A percentile compares a stretch with the other conserved stretches of the same genome.
Evolutionary conservation across 2,888 invertebrate species (phyloP).

Genomic region (Drosophila maculinotata): DNA sequence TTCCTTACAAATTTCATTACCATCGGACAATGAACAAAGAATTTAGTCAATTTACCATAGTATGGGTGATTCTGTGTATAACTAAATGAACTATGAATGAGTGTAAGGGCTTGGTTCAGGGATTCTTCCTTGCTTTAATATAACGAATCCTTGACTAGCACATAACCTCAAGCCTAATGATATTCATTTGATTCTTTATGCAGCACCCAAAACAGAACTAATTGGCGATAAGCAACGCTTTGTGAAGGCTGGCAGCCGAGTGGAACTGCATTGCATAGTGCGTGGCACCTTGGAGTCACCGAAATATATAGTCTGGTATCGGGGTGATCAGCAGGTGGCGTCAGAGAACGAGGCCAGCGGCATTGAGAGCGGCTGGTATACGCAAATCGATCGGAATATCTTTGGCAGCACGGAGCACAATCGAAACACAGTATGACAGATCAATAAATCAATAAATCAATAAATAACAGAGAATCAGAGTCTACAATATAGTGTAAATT

Average conservation of each 20-base stretch:
- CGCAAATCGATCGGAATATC: conserved; percentile 83
- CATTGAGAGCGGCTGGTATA: conserved; percentile 79
- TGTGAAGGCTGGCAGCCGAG: conserved; percentile 95
- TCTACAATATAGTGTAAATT: neutral
- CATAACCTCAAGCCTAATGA: too few relatives aligned
- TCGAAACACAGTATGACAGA: conserved; percentile 80
- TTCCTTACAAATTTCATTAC: too few relatives aligned
- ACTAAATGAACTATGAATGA: too few relatives aligned
- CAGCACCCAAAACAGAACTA: conserved; percentile 96
- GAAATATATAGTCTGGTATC: conserved; percentile 97
- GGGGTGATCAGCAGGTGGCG: conserved; percentile 85
- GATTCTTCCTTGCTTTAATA: too few relatives aligned
- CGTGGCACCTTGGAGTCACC: conserved; percentile 95
- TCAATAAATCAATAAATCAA: neutral
- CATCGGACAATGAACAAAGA: too few relatives aligned
- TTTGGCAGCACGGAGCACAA: conserved; percentile 82
- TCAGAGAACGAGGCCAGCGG: conserved; percentile 76
- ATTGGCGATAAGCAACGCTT: conserved; percentile 94
- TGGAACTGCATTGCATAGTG: conserved; percentile 94
- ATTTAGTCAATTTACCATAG: too few relatives aligned
- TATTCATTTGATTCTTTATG: neutral
- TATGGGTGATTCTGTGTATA: too few relatives aligned
- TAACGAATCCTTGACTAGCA: too few relatives aligned
- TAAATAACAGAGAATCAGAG: neutral
- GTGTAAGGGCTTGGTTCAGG: too few relatives aligned